A percentile compares a stretch with the other conserved stretches of the same genome.
phyloP scores from a whole-genome alignment of 2,113 vertebrate species.

The Arothron firmamentum region DNA sequence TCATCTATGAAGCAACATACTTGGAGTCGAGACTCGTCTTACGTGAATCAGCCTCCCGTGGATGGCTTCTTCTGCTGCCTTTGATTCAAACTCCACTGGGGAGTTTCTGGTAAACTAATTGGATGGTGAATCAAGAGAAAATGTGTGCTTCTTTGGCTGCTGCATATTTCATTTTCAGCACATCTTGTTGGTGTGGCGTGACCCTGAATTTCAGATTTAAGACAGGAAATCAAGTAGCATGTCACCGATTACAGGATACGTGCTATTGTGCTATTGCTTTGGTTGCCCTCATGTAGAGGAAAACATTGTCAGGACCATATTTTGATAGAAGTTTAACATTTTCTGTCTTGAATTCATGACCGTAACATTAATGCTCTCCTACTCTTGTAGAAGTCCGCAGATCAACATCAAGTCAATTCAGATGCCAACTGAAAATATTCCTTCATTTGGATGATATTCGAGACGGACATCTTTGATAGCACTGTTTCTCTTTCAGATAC shows the following conservation, averaged over 20 bases:
- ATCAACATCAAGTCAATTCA: too few relatives aligned
- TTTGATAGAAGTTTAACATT: too few relatives aligned
- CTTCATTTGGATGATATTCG: too few relatives aligned
- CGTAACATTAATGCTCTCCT: too few relatives aligned
- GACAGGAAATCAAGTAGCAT: background rate
- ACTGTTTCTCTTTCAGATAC: background rate
- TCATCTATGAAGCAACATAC: conserved; percentile 14
- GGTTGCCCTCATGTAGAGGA: too few relatives aligned
- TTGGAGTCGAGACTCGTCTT: conserved; percentile 4
- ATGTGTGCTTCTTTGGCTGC: background rate
- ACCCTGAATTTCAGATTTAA: background rate
- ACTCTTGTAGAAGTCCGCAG: too few relatives aligned
- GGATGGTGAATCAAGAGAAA: background rate
- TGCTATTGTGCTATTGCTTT: too few relatives aligned
- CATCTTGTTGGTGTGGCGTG: background rate
- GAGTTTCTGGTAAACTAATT: background rate
- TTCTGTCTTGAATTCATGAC: too few relatives aligned
- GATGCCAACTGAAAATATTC: too few relatives aligned
- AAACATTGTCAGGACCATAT: too few relatives aligned
- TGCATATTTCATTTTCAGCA: background rate
- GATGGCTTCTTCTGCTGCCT: background rate
- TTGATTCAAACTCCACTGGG: background rate
- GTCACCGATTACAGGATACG: too few relatives aligned
- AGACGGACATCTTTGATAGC: background rate
- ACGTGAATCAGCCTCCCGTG: background rate